Base-by-base conservation (phyloP, 2,113 vertebrate genomes). In the Todiramphus saurophagus region DNA sequence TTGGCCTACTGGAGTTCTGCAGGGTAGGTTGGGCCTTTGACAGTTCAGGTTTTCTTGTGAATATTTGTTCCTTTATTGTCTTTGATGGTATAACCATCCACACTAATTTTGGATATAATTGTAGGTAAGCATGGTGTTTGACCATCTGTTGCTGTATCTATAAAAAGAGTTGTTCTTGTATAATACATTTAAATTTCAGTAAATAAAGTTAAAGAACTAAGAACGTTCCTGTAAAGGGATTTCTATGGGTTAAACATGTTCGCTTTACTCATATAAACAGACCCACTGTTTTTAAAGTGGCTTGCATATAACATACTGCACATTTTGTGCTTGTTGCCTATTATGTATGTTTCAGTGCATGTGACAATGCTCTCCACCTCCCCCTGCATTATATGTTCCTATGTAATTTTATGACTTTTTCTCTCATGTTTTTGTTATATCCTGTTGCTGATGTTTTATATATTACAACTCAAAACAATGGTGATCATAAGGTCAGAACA, bases 51-150 rank as follows among this genome's bases (percentile, higher is more conserved):
- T 88, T 93, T 70, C 53, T 84, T 89, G 51, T 56, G 94, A 96
- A 90, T 64, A 87, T 96, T 93, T 97, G 82, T 95, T 95, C 66
- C 84, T 94, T 94, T 94, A 93, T 96, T 96, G 87, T 93, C 87
- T 96, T 91, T 94, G 93, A 93, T 97, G 96, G 96, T 96, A 96
- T 93, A 97, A 96, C 86, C 72, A 74, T 83, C 89, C 77, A 83
- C 64, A 73, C 79, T 94, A 88, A 96, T 96, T 96, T 94, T 87
- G 74, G 93, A 86, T 95, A 93, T 93, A 95, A 96, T 81, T 96
- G 92, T 96, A 97, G 96, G 97, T 97, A 97, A 96, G 93, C 93
- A 95, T 95, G 93, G 94, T 94, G 90, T 96, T 94, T 85, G 94
- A 44, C 96, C 97, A 97, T 97, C 97, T 97, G 97, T 90, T 97